A percentile compares a stretch with the other conserved stretches of the same genome.
phyloP scores from a whole-genome alignment of 2,797 vertebrate genomes.

The Perodicticus potto region DNA sequence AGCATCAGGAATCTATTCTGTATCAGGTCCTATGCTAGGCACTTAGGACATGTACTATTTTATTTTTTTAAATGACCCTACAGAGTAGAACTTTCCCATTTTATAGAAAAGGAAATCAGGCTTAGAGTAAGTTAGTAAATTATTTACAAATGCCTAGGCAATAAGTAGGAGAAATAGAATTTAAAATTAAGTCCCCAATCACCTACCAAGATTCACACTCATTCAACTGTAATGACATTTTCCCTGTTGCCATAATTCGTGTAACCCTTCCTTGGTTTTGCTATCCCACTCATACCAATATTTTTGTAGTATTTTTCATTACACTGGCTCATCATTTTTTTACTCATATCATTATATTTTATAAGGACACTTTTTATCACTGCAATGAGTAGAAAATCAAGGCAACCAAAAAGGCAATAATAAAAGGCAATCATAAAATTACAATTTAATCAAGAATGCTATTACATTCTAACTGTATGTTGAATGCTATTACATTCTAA shows the following conservation, averaged over 20 bases:
- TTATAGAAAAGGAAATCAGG: slow-evolving; percentile 43
- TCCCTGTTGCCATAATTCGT: neutral
- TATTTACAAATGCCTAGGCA: neutral
- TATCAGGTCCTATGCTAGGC: neutral
- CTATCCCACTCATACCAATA: neutral
- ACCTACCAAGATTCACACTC: neutral
- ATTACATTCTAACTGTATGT: neutral
- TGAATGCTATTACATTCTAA: neutral
- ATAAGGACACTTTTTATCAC: neutral
- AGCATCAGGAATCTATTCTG: neutral
- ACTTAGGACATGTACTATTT: neutral
- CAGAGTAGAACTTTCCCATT: neutral
- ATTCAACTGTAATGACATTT: slow-evolving; percentile 2
- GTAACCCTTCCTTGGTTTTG: neutral
- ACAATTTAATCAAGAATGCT: neutral
- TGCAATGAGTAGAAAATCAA: neutral
- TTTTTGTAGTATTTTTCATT: slow-evolving; percentile 51
- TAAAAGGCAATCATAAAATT: slow-evolving; percentile 9
- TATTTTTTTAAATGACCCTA: neutral
- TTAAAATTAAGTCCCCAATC: neutral
- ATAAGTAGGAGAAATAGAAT: neutral
- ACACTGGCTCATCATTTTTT: neutral
- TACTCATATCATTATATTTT: slow-evolving; percentile 1
- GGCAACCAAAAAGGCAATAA: slow-evolving; percentile 18
- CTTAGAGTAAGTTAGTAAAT: neutral